These are phyloP conservation scores for Drosophila longiperda DNA, from an alignment of 2,888 invertebrate species.

Conservation along the genomic window DNA sequence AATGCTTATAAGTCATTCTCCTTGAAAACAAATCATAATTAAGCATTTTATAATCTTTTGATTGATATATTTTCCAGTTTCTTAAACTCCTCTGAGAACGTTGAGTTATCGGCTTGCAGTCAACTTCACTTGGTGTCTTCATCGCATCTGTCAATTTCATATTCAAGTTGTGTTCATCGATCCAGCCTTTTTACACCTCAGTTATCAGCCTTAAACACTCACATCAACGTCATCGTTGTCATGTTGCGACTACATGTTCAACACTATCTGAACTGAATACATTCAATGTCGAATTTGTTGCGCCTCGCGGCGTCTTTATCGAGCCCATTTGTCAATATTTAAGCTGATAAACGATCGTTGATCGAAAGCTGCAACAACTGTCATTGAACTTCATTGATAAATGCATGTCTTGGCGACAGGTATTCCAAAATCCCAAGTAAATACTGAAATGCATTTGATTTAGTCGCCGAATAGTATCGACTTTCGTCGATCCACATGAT, in stretches of 20 bases:
- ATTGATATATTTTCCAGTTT: neutral
- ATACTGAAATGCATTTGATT: slow-evolving; percentile 27
- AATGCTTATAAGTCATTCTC: neutral
- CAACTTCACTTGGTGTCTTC: slow-evolving; percentile 3
- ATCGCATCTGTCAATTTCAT: slow-evolving; percentile 16
- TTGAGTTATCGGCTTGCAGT: neutral
- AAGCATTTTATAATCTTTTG: fast-evolving
- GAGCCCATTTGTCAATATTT: slow-evolving; percentile 65
- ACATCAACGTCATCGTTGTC: slow-evolving; percentile 56
- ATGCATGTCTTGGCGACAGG: slow-evolving; percentile 37
- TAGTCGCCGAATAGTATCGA: slow-evolving; percentile 44
- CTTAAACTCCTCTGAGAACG: neutral
- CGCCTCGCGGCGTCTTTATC: slow-evolving; percentile 58
- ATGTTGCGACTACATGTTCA: slow-evolving; percentile 39
- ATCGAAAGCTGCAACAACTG: slow-evolving; percentile 68
- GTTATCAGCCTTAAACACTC: slow-evolving; percentile 43
- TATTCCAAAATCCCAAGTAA: slow-evolving; percentile 23
- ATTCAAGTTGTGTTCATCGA: slow-evolving; percentile 15
- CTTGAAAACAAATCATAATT: neutral
- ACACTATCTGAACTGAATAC: slow-evolving; percentile 35
- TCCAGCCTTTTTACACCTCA: slow-evolving; percentile 27
- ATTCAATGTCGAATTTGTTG: slow-evolving; percentile 30
- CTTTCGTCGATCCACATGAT: slow-evolving; percentile 59
- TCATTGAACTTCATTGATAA: slow-evolving; percentile 81
- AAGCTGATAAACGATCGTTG: slow-evolving; percentile 71